Percentiles rank a stretch among this genome's conserved stretches.
These are phyloP conservation scores for Brachypodius melanocephalos DNA, from an alignment of 2,113 vertebrate species.

Conservation along the genomic window DNA sequence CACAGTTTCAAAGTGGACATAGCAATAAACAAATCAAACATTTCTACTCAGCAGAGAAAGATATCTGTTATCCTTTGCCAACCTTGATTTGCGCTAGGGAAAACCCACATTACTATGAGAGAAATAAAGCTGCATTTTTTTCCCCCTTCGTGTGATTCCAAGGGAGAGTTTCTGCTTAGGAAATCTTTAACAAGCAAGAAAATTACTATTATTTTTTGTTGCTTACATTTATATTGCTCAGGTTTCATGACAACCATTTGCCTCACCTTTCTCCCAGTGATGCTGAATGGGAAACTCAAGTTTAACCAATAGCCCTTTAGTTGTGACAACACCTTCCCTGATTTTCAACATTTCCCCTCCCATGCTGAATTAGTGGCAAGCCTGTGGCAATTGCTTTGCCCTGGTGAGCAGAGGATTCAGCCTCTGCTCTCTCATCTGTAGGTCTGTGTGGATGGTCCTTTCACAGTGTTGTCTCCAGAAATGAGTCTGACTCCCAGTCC, in stretches of 20 bases:
- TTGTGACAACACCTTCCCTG: background rate
- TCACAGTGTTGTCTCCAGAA: background rate
- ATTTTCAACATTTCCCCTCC: background rate
- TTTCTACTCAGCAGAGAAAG: background rate
- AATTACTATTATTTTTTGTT: background rate
- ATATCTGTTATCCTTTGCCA: background rate
- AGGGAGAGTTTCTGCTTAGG: background rate
- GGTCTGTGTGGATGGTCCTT: background rate
- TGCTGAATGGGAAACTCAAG: background rate
- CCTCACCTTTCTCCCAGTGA: background rate
- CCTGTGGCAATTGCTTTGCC: background rate
- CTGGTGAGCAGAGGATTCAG: fast-evolving
- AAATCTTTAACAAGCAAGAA: background rate
- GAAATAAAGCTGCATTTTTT: background rate
- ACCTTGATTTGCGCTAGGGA: background rate
- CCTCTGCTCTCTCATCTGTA: background rate
- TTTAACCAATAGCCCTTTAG: background rate
- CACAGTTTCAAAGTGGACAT: background rate
- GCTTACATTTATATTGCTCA: background rate
- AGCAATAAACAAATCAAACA: constrained; percentile 8
- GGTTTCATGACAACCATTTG: background rate
- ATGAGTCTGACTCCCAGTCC: background rate
- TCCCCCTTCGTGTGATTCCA: background rate
- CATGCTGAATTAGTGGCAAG: background rate
- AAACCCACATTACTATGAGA: background rate